Conservation (phyloP, 2,797 vertebrate species). For the Myotis findleyi region DNA sequence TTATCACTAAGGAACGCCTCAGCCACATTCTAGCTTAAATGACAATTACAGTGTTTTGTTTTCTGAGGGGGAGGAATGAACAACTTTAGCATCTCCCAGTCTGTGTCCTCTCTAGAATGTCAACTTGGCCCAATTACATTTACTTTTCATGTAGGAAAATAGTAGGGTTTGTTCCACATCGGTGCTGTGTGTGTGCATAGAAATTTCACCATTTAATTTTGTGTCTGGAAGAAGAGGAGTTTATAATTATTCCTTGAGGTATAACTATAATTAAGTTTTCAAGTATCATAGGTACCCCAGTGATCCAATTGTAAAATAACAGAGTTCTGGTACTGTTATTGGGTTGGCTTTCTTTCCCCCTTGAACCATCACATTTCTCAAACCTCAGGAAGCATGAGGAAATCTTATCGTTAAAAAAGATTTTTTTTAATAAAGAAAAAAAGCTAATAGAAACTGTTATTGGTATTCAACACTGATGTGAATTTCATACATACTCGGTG, state of each 20-base stretch:
- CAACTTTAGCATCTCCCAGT: slow-evolving; percentile 53
- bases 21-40: not conserved
- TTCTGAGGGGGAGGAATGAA: slow-evolving; percentile 56
- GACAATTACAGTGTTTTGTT: slow-evolving; percentile 45
- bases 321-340: slow-evolving; percentile 34
- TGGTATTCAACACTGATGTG: not conserved
- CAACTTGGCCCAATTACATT: slow-evolving; percentile 57
- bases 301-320: slow-evolving; percentile 69
- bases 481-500: not conserved
- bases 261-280: slow-evolving; percentile 77
- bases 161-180: slow-evolving; percentile 50
- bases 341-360: not conserved
- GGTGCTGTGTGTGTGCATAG: slow-evolving; percentile 48
- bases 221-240: slow-evolving; percentile 73
- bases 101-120: slow-evolving; percentile 61
- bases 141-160: slow-evolving; percentile 72
- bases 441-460: not conserved
- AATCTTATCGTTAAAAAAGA: not conserved
- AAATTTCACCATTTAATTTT: slow-evolving; percentile 79
- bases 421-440: slow-evolving; percentile 10
- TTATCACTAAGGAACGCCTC: slow-evolving; percentile 21
- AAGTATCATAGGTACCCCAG: slow-evolving; percentile 66
- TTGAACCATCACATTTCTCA: slow-evolving; percentile 13
- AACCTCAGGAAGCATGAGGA: slow-evolving; percentile 37
- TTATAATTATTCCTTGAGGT: slow-evolving; percentile 78